A percentile compares a stretch with the other conserved stretches of the same genome.
These are phyloP conservation scores for Aurelia aurita complex sp. Pacific DNA, from an alignment of 30 jellyfish, hydroid and myxozoan species.

Conservation along the genomic window DNA sequence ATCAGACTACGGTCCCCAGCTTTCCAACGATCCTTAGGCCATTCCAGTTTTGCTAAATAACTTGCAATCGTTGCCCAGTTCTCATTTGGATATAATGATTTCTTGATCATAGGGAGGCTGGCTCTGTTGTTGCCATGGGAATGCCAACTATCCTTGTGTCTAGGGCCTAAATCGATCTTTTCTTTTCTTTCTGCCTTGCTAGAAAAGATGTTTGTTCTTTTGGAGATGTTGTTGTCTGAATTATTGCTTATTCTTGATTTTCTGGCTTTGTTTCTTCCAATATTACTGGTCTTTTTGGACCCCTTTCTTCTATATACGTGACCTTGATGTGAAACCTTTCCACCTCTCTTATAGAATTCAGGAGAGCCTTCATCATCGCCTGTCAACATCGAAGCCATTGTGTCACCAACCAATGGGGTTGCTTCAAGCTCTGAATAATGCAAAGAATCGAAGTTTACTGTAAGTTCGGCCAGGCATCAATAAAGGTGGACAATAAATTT, in stretches of 20 bases:
- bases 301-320: no score
- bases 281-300: no score
- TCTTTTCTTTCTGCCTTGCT: background rate
- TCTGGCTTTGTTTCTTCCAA: background rate
- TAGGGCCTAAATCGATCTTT: background rate
- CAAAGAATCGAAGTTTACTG: background rate
- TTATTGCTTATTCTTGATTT: background rate
- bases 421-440: constrained; percentile 40
- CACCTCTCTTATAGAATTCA: constrained; percentile 44
- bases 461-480: background rate
- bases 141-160: constrained; percentile 30
- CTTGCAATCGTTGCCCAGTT: constrained; percentile 5
- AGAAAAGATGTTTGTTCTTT: constrained; percentile 2
- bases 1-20: constrained; percentile 22
- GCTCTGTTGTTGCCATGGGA: constrained; percentile 12
- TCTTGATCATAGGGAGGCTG: constrained; percentile 1
- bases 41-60: constrained; percentile 13
- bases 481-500: background rate
- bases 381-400: constrained; percentile 46
- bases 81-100: background rate
- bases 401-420: constrained; percentile 54
- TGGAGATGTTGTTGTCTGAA: background rate
- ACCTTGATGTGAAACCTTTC: background rate
- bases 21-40: constrained; percentile 28
- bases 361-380: constrained; percentile 28